Base-by-base conservation (phyloP, 2,888 invertebrate species). In the Epinotia nisella region DNA sequence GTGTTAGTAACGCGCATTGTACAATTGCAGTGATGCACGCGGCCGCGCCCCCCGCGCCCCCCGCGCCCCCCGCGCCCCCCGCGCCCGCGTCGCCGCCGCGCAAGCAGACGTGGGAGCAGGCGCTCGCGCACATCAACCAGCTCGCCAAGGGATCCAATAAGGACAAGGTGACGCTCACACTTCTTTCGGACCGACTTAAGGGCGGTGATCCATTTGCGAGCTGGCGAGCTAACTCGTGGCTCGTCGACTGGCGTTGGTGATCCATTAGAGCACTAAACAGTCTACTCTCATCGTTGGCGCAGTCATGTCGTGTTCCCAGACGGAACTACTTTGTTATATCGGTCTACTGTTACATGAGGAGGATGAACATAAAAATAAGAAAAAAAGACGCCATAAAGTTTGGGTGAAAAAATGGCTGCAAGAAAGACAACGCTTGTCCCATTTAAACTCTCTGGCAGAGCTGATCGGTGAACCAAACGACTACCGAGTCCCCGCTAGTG, bases 31-130 rank as follows among this genome's bases (percentile, higher is more conserved):
- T 73, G 62, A 19, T 68, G 62, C 68, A 73, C 51, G 17, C 66
- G 60, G 68, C 76, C 13, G 78, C 78, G 0, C 80, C 79, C 1
- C 64, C 87, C 0, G 83, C 21, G 21, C 1, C 21, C 1, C 21
- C 21, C 21, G 21, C 86, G 51, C 83, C 87, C 45, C 83, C 87
- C 45, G 82, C 84, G 70, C 80, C 41, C 41, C 80, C 41, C 41
- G 41, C 41, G 60, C 29, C 69, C 3, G 64, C 75, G 0, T 82
- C 80, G 13, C 71, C 71, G 0, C 77, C 79, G 51, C 84, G 86
- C 76, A 92, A 92, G 75, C 91, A 91, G 59, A 92, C 92, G 39
- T 94, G 94, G 94, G 94, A 94, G 70, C 91, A 92, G 56, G 94
- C 92, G 68, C 80, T 93, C 0, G 93, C 93, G 0, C 94, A 93